Evolutionary conservation across 2,113 vertebrate species (phyloP).

Genomic region (Xiphias gladius): DNA sequence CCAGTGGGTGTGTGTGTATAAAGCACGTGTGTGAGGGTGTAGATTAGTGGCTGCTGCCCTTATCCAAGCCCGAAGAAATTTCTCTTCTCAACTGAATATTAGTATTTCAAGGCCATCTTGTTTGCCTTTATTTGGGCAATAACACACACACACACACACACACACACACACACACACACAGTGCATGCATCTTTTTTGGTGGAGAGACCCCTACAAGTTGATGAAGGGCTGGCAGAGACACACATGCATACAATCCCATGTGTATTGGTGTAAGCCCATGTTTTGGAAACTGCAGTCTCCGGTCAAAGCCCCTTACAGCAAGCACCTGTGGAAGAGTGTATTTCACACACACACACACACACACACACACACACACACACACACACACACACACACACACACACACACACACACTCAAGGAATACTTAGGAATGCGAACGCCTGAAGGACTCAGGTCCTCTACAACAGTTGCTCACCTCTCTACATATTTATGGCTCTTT

Average conservation of each 20-base stretch:
- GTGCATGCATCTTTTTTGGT: background rate
- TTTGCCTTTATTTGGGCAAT: slow-evolving; percentile 23
- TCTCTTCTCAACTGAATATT: slow-evolving; percentile 6
- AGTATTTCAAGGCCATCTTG: slow-evolving; percentile 22
- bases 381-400: slow-evolving; percentile 43
- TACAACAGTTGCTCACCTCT: slow-evolving; percentile 6
- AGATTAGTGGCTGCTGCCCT: background rate
- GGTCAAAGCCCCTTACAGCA: slow-evolving; percentile 68
- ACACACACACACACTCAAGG: slow-evolving; percentile 27
- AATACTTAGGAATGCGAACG: slow-evolving; percentile 61
- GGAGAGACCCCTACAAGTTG: slow-evolving; percentile 28
- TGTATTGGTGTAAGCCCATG: slow-evolving; percentile 59
- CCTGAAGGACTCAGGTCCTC: slow-evolving; percentile 44
- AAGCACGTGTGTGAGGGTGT: background rate
- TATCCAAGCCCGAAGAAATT: slow-evolving; percentile 17
- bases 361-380: slow-evolving; percentile 26
- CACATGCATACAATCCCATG: slow-evolving; percentile 50
- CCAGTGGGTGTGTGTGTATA: slow-evolving; percentile 21
- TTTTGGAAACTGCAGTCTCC: slow-evolving; percentile 79
- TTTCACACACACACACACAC: slow-evolving; percentile 51
- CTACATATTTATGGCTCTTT: slow-evolving; percentile 52
- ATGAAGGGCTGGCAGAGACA: slow-evolving; percentile 46
- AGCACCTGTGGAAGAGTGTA: slow-evolving; percentile 77
- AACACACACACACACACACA: slow-evolving; percentile 30
- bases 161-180: slow-evolving; percentile 31